These are phyloP conservation scores for Chondrosia reniformis DNA, from an alignment of 37 sponge, comb jelly and placozoan species.

Conservation along the genomic window DNA sequence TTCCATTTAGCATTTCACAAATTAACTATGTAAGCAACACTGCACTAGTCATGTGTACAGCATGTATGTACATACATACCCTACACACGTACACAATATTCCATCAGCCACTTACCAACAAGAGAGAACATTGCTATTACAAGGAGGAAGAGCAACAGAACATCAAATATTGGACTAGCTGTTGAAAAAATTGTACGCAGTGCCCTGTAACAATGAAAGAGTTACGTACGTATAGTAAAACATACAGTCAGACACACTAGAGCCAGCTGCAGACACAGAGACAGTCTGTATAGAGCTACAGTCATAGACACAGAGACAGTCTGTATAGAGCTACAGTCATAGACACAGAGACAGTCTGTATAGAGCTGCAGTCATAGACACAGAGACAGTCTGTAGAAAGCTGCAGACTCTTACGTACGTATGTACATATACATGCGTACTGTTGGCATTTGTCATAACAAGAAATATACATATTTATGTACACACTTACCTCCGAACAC, in stretches of 20 bases:
- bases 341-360: neutral
- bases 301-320: neutral
- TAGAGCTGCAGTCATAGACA: neutral
- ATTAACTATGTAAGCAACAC: too few species aligned
- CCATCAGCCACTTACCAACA: slow-evolving; percentile 35
- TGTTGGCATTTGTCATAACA: slow-evolving; percentile 6
- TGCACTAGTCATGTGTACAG: too few species aligned
- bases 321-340: neutral
- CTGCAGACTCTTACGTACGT: slow-evolving; percentile 11
- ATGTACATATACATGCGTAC: slow-evolving; percentile 59
- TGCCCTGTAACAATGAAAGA: slow-evolving; percentile 32
- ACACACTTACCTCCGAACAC: slow-evolving; percentile 76
- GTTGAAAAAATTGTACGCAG: slow-evolving; percentile 66
- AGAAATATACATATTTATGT: neutral
- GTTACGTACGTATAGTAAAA: neutral
- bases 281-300: neutral
- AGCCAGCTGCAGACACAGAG: neutral
- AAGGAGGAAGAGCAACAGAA: slow-evolving; percentile 60
- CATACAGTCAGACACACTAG: neutral
- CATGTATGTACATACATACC: too few species aligned
- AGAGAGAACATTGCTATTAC: slow-evolving; percentile 58
- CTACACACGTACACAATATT: too few species aligned
- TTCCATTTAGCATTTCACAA: too few species aligned
- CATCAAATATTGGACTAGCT: slow-evolving; percentile 63
- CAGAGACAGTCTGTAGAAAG: neutral